A percentile compares a stretch with the other conserved stretches of the same genome.
phyloP scores from a whole-genome alignment of 2,113 vertebrate genomes.

The Neogale vison region DNA sequence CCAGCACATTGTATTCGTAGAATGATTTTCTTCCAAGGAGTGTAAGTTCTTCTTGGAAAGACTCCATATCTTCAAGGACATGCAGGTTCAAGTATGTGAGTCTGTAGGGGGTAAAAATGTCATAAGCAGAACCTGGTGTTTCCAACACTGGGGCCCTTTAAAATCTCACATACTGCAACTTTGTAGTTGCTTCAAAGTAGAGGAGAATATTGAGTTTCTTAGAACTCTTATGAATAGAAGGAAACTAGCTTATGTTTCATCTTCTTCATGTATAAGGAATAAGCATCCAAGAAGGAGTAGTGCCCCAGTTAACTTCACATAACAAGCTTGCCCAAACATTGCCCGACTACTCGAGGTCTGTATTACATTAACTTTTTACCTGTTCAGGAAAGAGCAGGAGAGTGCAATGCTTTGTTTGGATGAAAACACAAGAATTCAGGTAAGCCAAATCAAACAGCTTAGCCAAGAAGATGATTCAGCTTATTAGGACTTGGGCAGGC shows the following conservation, averaged over 20 bases:
- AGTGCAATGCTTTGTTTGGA: slow-evolving; percentile 61
- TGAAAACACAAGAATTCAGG: slow-evolving; percentile 56
- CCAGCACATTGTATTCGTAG: not conserved
- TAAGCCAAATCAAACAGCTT: slow-evolving; percentile 62
- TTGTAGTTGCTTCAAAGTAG: not conserved
- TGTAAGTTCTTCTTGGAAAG: slow-evolving; percentile 12
- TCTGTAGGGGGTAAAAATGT: slow-evolving; percentile 49
- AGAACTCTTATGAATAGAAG: not conserved
- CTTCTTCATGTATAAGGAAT: not conserved
- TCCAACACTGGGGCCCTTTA: not conserved
- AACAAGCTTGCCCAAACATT: not conserved
- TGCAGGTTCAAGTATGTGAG: slow-evolving; percentile 23
- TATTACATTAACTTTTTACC: slow-evolving; percentile 48
- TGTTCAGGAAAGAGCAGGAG: slow-evolving; percentile 41
- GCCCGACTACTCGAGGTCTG: not conserved
- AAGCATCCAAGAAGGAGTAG: not conserved
- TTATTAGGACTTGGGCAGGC: not conserved
- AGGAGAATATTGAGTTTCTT: not conserved
- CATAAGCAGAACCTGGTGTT: not conserved
- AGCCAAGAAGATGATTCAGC: slow-evolving; percentile 52
- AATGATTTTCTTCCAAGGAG: slow-evolving; percentile 1
- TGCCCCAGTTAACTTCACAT: not conserved
- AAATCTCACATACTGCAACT: not conserved
- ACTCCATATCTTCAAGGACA: slow-evolving; percentile 3
- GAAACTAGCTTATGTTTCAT: not conserved